These are phyloP conservation scores for Champsocephalus esox DNA, from an alignment of 2,797 vertebrate species.

Conservation along the genomic window DNA sequence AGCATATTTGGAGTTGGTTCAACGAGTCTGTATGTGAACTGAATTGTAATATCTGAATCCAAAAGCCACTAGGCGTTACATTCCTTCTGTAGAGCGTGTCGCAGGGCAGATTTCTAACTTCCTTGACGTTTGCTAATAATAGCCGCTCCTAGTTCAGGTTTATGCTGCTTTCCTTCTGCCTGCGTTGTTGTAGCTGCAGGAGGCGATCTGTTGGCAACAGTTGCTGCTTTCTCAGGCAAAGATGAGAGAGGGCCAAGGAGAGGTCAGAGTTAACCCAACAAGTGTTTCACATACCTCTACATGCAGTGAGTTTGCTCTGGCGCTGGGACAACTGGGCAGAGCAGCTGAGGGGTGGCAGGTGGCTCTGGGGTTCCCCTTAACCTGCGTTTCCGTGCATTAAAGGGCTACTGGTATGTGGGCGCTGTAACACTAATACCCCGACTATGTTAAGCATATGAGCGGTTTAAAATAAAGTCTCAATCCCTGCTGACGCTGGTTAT, in stretches of 20 bases:
- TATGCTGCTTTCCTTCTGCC: constrained; percentile 3
- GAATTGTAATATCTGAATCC: background rate
- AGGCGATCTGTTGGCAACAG: constrained; percentile 48
- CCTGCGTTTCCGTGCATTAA: constrained; percentile 3
- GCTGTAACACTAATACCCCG: background rate
- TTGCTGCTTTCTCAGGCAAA: constrained; percentile 57
- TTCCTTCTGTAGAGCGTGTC: constrained; percentile 8
- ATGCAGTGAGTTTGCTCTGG: constrained; percentile 32
- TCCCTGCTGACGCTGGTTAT: background rate
- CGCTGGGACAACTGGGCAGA: constrained; percentile 53
- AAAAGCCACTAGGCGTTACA: background rate
- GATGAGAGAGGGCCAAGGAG: constrained; percentile 46
- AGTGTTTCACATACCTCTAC: constrained; percentile 46
- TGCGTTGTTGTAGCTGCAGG: constrained; percentile 8
- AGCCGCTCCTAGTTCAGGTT: constrained; percentile 43
- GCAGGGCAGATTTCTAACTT: constrained; percentile 39
- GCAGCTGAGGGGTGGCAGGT: constrained; percentile 53
- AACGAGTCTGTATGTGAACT: no score
- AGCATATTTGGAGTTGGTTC: no score
- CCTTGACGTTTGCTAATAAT: constrained; percentile 47
- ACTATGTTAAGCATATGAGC: constrained; percentile 11
- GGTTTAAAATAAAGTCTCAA: background rate
- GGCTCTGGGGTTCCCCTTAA: constrained; percentile 37
- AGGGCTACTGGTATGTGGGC: constrained; percentile 25
- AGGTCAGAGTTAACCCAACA: constrained; percentile 53